Percentiles rank a stretch among this genome's conserved stretches.
phyloP scores from a whole-genome alignment of 2,113 vertebrate species.

The Otolemur garnettii region DNA sequence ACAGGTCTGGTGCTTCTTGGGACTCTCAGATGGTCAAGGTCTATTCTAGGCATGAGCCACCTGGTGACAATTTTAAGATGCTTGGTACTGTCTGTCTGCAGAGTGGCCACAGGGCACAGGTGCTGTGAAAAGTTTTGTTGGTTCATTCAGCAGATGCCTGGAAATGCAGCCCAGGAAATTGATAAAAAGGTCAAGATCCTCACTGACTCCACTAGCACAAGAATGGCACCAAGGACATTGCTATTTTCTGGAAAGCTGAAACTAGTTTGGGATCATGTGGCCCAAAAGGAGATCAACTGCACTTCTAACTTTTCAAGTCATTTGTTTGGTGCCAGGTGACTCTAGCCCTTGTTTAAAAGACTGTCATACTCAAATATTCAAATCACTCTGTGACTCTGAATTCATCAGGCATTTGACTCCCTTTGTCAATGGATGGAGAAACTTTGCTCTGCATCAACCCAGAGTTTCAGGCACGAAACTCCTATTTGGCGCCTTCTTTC shows the following conservation, averaged over 20 bases:
- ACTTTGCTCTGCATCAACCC: neutral
- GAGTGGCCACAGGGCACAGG: neutral
- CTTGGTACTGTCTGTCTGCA: neutral
- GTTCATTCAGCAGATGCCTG: neutral
- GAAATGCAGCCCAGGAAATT: neutral
- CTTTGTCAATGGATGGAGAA: neutral
- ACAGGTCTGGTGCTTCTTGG: neutral
- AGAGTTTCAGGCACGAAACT: neutral
- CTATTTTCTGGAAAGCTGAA: neutral
- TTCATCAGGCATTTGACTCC: neutral
- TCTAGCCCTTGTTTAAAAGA: neutral
- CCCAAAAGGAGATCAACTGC: neutral
- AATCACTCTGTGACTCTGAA: neutral
- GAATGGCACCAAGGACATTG: neutral
- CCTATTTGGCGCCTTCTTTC: neutral
- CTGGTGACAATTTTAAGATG: neutral
- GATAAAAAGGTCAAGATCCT: slow-evolving; percentile 5
- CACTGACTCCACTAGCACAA: neutral
- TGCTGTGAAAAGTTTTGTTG: neutral
- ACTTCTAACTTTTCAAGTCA: neutral
- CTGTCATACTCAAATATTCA: neutral
- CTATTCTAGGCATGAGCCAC: neutral
- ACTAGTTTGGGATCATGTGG: neutral
- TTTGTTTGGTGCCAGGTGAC: neutral
- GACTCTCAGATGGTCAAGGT: neutral